Evolutionary conservation across 2,888 invertebrate genomes (phyloP).

Genomic region (Himalopsyche japonica): DNA sequence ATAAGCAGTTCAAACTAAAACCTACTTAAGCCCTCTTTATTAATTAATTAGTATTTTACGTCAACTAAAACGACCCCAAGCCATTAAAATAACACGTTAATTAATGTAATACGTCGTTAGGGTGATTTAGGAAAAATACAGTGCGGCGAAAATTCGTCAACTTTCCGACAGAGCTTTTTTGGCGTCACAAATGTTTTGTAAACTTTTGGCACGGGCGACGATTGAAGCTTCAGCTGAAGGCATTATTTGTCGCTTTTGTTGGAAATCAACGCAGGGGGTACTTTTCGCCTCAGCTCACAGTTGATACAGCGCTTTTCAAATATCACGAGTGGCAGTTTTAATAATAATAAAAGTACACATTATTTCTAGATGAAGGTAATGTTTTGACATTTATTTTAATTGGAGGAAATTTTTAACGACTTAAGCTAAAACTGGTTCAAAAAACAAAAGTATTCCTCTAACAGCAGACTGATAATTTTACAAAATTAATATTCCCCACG

Average conservation of each 20-base stretch:
- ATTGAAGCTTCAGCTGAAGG: neutral
- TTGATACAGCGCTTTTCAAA: neutral
- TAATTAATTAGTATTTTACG: neutral
- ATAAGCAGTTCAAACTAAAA: neutral
- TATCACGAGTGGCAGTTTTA: too few relatives aligned
- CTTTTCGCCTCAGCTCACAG: neutral
- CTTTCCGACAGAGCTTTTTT: neutral
- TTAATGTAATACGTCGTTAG: neutral
- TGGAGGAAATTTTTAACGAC: too few relatives aligned
- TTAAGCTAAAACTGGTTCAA: too few relatives aligned
- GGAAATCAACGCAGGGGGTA: neutral
- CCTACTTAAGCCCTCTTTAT: neutral
- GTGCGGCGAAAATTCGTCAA: neutral
- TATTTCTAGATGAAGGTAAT: too few relatives aligned
- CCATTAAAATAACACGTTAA: neutral
- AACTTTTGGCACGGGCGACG: neutral
- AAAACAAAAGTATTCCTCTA: too few relatives aligned
- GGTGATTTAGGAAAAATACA: neutral
- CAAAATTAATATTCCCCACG: too few relatives aligned
- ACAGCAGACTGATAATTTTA: too few relatives aligned
- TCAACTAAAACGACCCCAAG: neutral
- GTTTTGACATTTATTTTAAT: too few relatives aligned
- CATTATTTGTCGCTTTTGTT: neutral
- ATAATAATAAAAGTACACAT: too few relatives aligned
- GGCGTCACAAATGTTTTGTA: neutral